Percentiles rank a stretch among this genome's conserved stretches.
Conservation (phyloP, 2,113 vertebrate genomes). For the Nibea coibor region DNA sequence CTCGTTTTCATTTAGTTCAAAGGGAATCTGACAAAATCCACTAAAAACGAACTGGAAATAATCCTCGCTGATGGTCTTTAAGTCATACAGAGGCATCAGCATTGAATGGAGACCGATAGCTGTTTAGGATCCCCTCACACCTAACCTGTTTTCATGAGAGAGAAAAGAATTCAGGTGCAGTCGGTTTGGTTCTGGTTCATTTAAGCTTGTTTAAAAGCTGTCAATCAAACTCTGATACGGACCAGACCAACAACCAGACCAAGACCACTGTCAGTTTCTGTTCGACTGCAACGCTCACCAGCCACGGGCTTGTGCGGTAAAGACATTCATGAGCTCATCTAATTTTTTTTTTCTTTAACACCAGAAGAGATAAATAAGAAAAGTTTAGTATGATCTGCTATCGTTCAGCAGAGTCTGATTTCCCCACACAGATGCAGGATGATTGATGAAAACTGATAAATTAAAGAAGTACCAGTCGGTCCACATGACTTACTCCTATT, state of each 20-base stretch:
- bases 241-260: background rate
- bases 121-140: too few species aligned
- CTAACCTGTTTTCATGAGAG: background rate
- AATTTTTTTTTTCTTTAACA: too few species aligned
- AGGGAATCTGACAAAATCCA: too few species aligned
- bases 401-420: background rate
- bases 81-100: too few species aligned
- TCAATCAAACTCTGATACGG: background rate
- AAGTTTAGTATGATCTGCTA: background rate
- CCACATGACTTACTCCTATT: background rate
- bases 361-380: background rate
- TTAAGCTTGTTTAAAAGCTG: background rate
- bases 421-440: background rate
- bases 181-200: background rate
- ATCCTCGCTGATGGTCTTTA: too few species aligned
- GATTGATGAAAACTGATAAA: background rate
- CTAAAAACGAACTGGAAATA: too few species aligned
- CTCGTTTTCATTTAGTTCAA: too few species aligned
- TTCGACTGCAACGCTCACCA: background rate
- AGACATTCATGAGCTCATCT: too few species aligned
- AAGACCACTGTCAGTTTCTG: background rate
- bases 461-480: background rate
- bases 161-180: background rate
- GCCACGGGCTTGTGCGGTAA: background rate
- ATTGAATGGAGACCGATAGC: too few species aligned